These are phyloP conservation scores for Pogoniulus pusillus DNA, from an alignment of 2,797 vertebrate genomes.

Conservation along the genomic window DNA sequence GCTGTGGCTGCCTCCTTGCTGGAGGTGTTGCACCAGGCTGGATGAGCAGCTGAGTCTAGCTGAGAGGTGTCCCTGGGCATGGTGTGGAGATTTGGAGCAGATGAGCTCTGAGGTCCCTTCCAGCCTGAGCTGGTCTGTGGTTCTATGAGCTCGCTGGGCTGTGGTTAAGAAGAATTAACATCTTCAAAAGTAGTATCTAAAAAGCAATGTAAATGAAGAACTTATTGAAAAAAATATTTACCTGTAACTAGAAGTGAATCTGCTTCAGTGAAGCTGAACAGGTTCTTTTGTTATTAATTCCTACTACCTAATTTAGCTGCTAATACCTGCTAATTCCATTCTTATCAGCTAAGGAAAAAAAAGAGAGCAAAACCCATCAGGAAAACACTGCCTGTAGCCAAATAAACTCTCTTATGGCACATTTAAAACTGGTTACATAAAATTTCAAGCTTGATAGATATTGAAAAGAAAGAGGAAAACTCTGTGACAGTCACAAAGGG, in stretches of 20 bases:
- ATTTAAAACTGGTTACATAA: background rate
- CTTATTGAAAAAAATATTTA: background rate
- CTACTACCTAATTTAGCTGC: slow-evolving; percentile 33
- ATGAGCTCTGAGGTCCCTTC: too few relatives aligned
- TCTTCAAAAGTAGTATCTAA: background rate
- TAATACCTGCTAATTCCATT: slow-evolving; percentile 51
- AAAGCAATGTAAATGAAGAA: slow-evolving; percentile 25
- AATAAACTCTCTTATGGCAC: background rate
- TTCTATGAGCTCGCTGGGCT: background rate
- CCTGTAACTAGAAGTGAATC: slow-evolving; percentile 15
- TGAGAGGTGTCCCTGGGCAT: too few relatives aligned
- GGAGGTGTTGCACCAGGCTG: too few relatives aligned
- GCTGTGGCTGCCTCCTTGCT: background rate
- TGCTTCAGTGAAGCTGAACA: slow-evolving; percentile 7
- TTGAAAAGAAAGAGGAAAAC: background rate
- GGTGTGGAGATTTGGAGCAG: too few relatives aligned
- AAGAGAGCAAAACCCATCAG: background rate
- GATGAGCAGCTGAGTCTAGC: too few relatives aligned
- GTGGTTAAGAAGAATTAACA: slow-evolving; percentile 16
- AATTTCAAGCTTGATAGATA: background rate
- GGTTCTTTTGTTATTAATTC: slow-evolving; percentile 11
- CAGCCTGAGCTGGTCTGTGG: too few relatives aligned
- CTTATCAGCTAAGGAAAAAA: background rate
- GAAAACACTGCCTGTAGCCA: background rate
- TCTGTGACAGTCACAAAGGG: background rate